These are phyloP conservation scores for Dicentrarchus labrax DNA, from an alignment of 2,113 vertebrate genomes.

Conservation along the genomic window DNA sequence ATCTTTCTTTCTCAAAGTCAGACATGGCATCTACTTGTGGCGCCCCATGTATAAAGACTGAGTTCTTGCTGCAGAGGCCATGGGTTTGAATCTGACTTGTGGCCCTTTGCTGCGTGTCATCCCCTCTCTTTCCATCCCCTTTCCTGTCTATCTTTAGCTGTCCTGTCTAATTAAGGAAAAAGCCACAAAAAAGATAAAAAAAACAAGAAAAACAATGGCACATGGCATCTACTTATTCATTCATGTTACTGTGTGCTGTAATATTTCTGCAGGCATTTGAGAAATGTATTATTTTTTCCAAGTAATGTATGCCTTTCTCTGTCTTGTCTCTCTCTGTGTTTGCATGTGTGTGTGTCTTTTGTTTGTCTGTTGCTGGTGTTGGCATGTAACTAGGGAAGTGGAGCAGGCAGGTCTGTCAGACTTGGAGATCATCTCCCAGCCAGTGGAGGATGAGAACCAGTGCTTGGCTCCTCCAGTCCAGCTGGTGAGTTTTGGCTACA, in stretches of 20 bases:
- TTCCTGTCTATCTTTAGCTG: too few relatives aligned
- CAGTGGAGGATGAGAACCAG: conserved; percentile 93
- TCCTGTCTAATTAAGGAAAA: too few relatives aligned
- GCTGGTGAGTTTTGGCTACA: conserved; percentile 93
- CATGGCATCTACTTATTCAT: neutral
- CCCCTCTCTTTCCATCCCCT: too few relatives aligned
- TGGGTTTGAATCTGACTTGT: too few relatives aligned
- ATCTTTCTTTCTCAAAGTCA: neutral
- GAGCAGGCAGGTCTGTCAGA: conserved; percentile 89
- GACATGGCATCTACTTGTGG: neutral
- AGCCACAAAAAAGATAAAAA: too few relatives aligned
- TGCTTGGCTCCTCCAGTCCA: conserved; percentile 90
- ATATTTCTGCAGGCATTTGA: neutral
- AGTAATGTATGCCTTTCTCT: conserved; percentile 21
- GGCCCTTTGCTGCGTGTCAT: too few relatives aligned
- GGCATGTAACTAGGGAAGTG: conserved; percentile 64
- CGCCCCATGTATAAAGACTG: too few relatives aligned
- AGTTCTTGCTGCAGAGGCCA: too few relatives aligned
- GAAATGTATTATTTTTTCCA: neutral
- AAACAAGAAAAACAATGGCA: neutral
- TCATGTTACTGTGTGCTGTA: neutral
- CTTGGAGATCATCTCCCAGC: conserved; percentile 97
- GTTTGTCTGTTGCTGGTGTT: conserved; percentile 40
- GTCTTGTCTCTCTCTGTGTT: conserved; percentile 11
- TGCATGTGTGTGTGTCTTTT: conserved; percentile 11